Evolutionary conservation across 2,113 vertebrate species (phyloP).

Genomic region (Synchiropus splendidus): DNA sequence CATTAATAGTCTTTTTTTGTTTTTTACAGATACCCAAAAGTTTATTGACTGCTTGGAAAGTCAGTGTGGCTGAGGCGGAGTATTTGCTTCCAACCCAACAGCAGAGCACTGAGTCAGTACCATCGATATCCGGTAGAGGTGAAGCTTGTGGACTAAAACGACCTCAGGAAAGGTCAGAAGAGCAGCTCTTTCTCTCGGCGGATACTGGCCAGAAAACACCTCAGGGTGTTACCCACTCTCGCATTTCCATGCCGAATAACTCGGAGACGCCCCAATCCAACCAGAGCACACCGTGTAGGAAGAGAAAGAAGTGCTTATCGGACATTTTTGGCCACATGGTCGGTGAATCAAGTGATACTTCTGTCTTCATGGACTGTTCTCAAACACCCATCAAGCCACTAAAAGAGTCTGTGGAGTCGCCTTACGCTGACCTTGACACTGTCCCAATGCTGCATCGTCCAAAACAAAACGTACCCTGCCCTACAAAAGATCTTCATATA

Average conservation of each 20-base stretch:
- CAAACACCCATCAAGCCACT: slow-evolving; percentile 24
- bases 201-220: slow-evolving; percentile 10
- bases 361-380: slow-evolving; percentile 10
- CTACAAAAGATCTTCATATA: slow-evolving; percentile 9
- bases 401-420: slow-evolving; percentile 55
- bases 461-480: slow-evolving; percentile 37
- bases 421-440: slow-evolving; percentile 60
- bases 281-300: slow-evolving; percentile 45
- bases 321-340: slow-evolving; percentile 56
- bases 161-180: not conserved
- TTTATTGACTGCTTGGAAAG: slow-evolving; percentile 84
- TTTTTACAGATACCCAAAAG: slow-evolving; percentile 82
- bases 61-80: slow-evolving; percentile 83
- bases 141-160: slow-evolving; percentile 32
- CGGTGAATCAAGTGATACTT: slow-evolving; percentile 33
- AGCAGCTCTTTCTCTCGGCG: slow-evolving; percentile 17
- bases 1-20: slow-evolving; percentile 8
- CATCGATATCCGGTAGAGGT: slow-evolving; percentile 21
- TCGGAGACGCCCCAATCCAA: slow-evolving; percentile 19
- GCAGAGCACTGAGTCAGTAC: slow-evolving; percentile 45
- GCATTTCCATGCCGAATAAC: slow-evolving; percentile 8
- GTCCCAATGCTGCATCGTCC: slow-evolving; percentile 61
- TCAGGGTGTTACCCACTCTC: slow-evolving; percentile 9
- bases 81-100: slow-evolving; percentile 63
- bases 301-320: slow-evolving; percentile 56